These are phyloP conservation scores for Drosophila nigricruria DNA, from an alignment of 2,888 invertebrate genomes.

Conservation along the genomic window DNA sequence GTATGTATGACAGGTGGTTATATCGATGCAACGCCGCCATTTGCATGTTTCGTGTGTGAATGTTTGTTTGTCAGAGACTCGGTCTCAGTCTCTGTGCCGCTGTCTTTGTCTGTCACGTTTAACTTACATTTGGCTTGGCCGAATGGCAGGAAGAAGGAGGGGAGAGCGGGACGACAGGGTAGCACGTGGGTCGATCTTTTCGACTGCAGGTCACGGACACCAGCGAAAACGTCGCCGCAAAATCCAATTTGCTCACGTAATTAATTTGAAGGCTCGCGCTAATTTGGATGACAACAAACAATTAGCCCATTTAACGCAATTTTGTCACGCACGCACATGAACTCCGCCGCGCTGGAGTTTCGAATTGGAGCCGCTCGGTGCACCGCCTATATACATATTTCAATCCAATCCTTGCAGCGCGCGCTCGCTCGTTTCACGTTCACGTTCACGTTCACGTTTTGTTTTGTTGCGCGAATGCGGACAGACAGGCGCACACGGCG, in stretches of 20 bases:
- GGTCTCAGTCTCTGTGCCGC: slow-evolving; percentile 16
- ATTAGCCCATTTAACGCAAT: slow-evolving; percentile 47
- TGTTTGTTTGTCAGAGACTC: slow-evolving; percentile 25
- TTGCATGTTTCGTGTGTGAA: slow-evolving; percentile 39
- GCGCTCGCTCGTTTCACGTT: slow-evolving; percentile 2
- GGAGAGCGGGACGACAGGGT: slow-evolving; percentile 7
- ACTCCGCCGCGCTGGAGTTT: background rate
- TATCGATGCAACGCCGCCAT: slow-evolving; percentile 64
- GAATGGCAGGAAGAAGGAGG: background rate
- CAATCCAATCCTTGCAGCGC: slow-evolving; percentile 5
- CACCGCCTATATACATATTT: slow-evolving; percentile 31
- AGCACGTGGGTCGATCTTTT: slow-evolving; percentile 51
- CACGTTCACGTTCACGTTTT: background rate
- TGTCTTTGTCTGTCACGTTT: slow-evolving; percentile 33
- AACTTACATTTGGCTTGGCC: slow-evolving; percentile 24
- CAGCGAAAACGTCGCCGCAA: slow-evolving; percentile 22
- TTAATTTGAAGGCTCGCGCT: slow-evolving; percentile 60
- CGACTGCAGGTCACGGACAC: slow-evolving; percentile 66
- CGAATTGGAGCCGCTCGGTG: slow-evolving; percentile 10
- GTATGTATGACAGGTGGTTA: slow-evolving; percentile 76
- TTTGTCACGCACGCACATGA: slow-evolving; percentile 43
- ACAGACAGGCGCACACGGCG: slow-evolving; percentile 64
- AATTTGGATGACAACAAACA: slow-evolving; percentile 55
- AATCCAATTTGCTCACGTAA: slow-evolving; percentile 69
- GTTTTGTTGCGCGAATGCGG: slow-evolving; percentile 27